A percentile compares a stretch with the other conserved stretches of the same genome.
Conservation (phyloP, 2,797 vertebrate genomes). For the Girardinus metallicus region DNA sequence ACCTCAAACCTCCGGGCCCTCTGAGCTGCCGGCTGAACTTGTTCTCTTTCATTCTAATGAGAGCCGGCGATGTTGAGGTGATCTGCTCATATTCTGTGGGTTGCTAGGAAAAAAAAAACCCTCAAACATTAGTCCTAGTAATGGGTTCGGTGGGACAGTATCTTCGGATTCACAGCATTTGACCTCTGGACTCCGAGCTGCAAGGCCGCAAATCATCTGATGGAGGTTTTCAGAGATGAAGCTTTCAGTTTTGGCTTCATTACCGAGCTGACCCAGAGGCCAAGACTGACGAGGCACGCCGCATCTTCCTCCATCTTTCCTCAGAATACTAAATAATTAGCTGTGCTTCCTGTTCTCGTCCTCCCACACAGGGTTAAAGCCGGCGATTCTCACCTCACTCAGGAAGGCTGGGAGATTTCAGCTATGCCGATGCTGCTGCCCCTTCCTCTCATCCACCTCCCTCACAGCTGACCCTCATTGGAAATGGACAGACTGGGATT, state of each 20-base stretch:
- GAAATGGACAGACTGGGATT: conserved; percentile 49
- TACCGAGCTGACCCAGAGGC: conserved; percentile 23
- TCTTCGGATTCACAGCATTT: conserved; percentile 67
- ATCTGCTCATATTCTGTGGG: conserved; percentile 44
- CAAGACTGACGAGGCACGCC: conserved; percentile 17
- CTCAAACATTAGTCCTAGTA: conserved; percentile 65
- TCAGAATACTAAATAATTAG: conserved; percentile 58
- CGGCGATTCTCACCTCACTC: conserved; percentile 31
- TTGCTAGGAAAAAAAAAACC: conserved; percentile 34
- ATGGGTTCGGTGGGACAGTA: conserved; percentile 65
- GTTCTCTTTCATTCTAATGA: conserved; percentile 62
- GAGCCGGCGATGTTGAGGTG: conserved; percentile 33
- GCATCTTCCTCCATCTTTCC: conserved; percentile 21
- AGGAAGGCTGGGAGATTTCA: conserved; percentile 33
- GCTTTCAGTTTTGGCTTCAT: conserved; percentile 27
- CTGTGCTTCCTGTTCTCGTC: conserved; percentile 35
- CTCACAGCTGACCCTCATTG: conserved; percentile 58
- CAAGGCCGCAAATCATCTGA: conserved; percentile 35
- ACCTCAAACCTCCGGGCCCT: conserved; percentile 35
- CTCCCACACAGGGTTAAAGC: conserved; percentile 56
- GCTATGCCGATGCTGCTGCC: neutral
- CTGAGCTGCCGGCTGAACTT: conserved; percentile 19
- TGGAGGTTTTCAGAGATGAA: conserved; percentile 26
- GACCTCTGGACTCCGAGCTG: conserved; percentile 62
- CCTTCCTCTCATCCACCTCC: conserved; percentile 37